Evolutionary conservation across 2,888 invertebrate species (phyloP).

Genomic region (Scaptomyza tumidula): DNA sequence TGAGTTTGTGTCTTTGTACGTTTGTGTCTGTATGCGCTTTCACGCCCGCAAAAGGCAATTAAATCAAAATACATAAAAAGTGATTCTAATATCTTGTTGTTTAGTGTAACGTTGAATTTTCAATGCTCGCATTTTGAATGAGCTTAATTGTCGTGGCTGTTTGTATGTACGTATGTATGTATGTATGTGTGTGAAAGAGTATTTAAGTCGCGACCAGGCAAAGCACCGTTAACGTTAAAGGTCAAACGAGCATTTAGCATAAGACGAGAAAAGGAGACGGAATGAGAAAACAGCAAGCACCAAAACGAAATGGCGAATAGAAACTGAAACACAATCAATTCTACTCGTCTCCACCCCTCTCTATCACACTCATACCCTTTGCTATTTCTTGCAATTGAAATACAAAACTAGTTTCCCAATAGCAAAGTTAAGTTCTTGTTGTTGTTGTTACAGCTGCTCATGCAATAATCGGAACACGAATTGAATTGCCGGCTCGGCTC

Average conservation of each 20-base stretch:
- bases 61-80: constrained; percentile 66
- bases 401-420: constrained; percentile 69
- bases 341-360: constrained; percentile 1
- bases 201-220: constrained; percentile 55
- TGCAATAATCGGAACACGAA: constrained; percentile 48
- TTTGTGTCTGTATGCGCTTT: constrained; percentile 16
- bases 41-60: constrained; percentile 55
- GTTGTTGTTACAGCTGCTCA: constrained; percentile 15
- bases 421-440: constrained; percentile 22
- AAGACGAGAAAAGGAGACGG: constrained; percentile 30
- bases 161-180: neutral
- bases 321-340: constrained; percentile 46
- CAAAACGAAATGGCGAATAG: constrained; percentile 60
- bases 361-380: neutral
- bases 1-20: neutral
- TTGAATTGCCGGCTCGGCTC: constrained; percentile 22
- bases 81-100: constrained; percentile 63
- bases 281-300: constrained; percentile 6
- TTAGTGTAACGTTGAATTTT: constrained; percentile 53
- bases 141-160: constrained; percentile 72
- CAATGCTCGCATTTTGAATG: constrained; percentile 75
- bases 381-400: constrained; percentile 36
- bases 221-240: constrained; percentile 78
- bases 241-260: constrained; percentile 74
- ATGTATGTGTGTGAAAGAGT: constrained; percentile 14